phyloP scores from a whole-genome alignment of 2,797 vertebrate genomes.

The Pyrocephalus nanus region DNA sequence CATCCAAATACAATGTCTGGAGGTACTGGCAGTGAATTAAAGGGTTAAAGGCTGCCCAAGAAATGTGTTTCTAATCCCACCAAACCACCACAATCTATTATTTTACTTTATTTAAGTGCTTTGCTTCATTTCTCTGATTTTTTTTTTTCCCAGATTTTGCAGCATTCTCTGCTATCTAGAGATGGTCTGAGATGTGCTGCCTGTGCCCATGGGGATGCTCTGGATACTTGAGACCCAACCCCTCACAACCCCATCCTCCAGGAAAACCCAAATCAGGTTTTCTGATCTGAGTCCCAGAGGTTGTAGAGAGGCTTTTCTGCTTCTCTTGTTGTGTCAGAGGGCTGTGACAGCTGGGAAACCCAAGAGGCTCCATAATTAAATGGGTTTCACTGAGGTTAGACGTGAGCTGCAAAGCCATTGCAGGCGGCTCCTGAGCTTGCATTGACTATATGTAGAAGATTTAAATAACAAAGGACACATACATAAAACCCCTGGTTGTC shows the following conservation, averaged over 20 bases:
- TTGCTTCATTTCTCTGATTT: neutral
- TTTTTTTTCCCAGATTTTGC: neutral
- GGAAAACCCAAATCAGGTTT: neutral
- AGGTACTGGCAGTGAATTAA: neutral
- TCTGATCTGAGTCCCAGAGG: neutral
- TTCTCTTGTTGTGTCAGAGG: neutral
- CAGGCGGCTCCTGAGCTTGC: neutral
- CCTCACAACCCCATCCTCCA: rapidly evolving
- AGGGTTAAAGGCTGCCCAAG: neutral
- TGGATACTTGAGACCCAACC: no score
- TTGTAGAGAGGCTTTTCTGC: neutral
- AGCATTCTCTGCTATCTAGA: neutral
- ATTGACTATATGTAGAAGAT: neutral
- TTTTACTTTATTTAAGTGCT: neutral
- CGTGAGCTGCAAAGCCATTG: neutral
- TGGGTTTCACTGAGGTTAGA: neutral
- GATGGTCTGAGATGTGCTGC: neutral
- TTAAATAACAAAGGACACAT: conserved; percentile 1
- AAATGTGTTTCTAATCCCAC: neutral
- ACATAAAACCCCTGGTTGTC: neutral
- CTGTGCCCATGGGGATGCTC: rapidly evolving
- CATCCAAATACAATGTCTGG: neutral
- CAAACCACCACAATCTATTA: neutral
- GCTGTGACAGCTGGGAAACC: neutral
- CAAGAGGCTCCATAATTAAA: neutral